Conservation (phyloP, 2,888 invertebrate genomes). For the Aricia artaxerxes region DNA sequence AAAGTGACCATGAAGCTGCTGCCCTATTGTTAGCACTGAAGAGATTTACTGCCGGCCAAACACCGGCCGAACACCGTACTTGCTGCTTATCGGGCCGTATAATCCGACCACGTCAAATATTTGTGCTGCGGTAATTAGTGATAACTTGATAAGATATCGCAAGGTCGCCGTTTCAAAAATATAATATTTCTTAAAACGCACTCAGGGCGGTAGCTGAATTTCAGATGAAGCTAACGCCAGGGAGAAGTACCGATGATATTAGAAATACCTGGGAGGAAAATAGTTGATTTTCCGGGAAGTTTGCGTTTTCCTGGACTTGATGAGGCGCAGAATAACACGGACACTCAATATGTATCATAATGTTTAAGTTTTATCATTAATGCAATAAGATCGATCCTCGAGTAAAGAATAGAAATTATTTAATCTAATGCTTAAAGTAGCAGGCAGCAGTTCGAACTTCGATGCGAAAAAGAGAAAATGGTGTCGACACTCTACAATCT, state of each 20-base stretch:
- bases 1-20: neutral
- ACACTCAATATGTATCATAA: neutral
- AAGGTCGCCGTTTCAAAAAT: neutral
- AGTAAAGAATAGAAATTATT: no score
- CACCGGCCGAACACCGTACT: neutral
- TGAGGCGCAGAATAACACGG: neutral
- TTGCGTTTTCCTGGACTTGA: neutral
- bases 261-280: neutral
- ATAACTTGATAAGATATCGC: neutral
- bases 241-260: neutral
- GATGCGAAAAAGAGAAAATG: no score
- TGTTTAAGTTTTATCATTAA: neutral
- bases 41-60: neutral
- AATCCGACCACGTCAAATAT: conserved; percentile 13
- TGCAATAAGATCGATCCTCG: neutral
- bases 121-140: neutral
- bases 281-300: neutral
- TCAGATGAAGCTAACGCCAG: neutral
- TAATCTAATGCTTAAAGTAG: no score
- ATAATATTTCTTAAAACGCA: neutral
- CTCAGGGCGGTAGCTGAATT: neutral
- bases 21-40: neutral
- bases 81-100: neutral
- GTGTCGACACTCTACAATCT: no score
- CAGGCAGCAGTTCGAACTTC: no score